Base-by-base conservation (phyloP, 2,888 invertebrate species). In the Rotaria sp. region DNA sequence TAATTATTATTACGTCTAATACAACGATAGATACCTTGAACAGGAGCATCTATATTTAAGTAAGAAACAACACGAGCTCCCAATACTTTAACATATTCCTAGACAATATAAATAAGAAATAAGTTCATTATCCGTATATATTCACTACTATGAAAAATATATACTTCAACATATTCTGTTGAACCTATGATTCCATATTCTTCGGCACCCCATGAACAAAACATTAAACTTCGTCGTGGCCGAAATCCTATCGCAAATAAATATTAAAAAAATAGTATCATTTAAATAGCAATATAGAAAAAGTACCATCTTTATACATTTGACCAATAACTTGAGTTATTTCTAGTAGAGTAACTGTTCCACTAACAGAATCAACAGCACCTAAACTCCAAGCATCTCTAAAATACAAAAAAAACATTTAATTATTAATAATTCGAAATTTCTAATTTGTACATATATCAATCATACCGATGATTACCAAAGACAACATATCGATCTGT, bases 181-280 rank as follows among this genome's bases (percentile, higher is more conserved):
- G 87, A 87, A 26, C 88, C 88, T 13, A 88, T 85, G 26, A 88
- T 35, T 10, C 87, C 85, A 67, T 85, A 86, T 85, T 88, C 88
- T 52, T 92, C 92, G 0, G 92, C 92, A 85, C 92, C 92, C 92
- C 92, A 93, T 52, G 91, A 91, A 88, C 91, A 90, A 88, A 92
- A 92, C 86, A 92, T 89, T 59, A 93, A 89, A 5, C 91, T 90
- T 84, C 92, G 88, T 15, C 91, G 89, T 11, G 93, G 93, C 55
- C 90, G 88, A 92, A 92, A 93, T 7, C 91, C 91, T 89, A 80
- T 80, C 45, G 18, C 3, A 50, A 50, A 50, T 50, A 50, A 50
- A 50, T 15, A 4, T 18, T 50, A 18, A 50, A 50, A 13, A 13
- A n/a, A n/a, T 57, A 24, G 57, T 59, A 59, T 30, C 30, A 13